Base-by-base conservation (phyloP, 1,140 invertebrate genomes). In the Leptonema lineaticorne region DNA sequence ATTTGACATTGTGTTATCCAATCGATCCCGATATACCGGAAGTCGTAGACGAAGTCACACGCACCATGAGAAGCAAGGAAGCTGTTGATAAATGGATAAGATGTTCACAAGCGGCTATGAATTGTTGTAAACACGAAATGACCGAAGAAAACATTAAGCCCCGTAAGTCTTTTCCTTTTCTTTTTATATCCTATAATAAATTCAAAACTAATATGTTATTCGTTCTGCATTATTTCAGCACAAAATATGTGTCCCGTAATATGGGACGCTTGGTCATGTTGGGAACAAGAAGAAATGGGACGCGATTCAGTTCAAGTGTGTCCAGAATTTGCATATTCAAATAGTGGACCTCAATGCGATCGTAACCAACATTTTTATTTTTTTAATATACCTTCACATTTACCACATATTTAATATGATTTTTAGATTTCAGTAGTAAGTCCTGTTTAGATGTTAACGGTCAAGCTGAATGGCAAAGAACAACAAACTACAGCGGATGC, bases 251-350 rank as follows among this genome's bases (percentile, higher is more conserved):
- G 84, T 72, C 75, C 76, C 16, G 74, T 78, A 0, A 78, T 82
- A 4, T 86, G 84, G 75, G 85, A 86, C 62, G 84, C 78, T 0
- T 86, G 84, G 84, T 80, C 77, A 1, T 86, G 85, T 70, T 85
- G 81, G 79, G 72, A 74, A 7, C 45, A 70, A 8, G 75, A 79
- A 4, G 50, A 69, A 16, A 74, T 74, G 0, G 78, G 76, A 5
- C 76, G 77, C 0, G 68, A 73, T 3, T 76, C 77, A 0, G 74
- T 66, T 3, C 73, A 79, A 68, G 73, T 80, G 3, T 86, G 85
- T 70, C 78, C 82, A 2, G 79, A 80, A 57, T 85, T 85, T 68
- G 82, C 82, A 0, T 84, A 84, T 64, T 80, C 83, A 14, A 80
- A 80, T 46, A 63, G 74, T 1, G 80, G 82, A 62, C 80, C 80